Conservation (phyloP, 2,888 invertebrate species). For the Crematogaster levior region DNA sequence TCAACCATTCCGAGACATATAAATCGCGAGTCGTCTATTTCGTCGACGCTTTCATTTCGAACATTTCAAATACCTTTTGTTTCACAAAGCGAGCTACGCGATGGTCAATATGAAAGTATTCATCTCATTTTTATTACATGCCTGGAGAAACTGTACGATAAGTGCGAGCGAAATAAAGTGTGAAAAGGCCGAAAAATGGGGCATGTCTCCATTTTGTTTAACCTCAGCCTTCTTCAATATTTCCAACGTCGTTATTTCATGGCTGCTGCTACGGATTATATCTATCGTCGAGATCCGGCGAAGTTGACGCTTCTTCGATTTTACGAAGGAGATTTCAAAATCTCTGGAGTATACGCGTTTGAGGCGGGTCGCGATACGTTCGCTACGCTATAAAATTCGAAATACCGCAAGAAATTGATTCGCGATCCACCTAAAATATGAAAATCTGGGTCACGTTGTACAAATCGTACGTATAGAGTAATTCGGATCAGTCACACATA, state of each 20-base stretch:
- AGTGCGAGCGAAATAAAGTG: not conserved
- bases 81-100: not conserved
- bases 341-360: slow-evolving; percentile 42
- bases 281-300: slow-evolving; percentile 31
- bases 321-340: slow-evolving; percentile 50
- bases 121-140: slow-evolving; percentile 31
- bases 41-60: not conserved
- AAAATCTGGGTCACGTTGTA: slow-evolving; percentile 23
- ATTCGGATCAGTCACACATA: not conserved
- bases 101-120: not conserved
- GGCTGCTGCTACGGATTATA: slow-evolving; percentile 40
- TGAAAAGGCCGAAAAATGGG: not conserved
- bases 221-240: slow-evolving; percentile 21
- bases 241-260: slow-evolving; percentile 26
- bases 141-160: not conserved
- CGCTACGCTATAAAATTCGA: slow-evolving; percentile 35
- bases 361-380: slow-evolving; percentile 14
- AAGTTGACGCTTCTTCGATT: slow-evolving; percentile 30
- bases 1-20: not conserved
- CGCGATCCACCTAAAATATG: slow-evolving; percentile 32
- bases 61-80: not conserved
- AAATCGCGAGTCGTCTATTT: slow-evolving; percentile 11
- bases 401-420: slow-evolving; percentile 21
- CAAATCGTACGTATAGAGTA: not conserved
- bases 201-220: slow-evolving; percentile 21